Percentiles rank a stretch among this genome's conserved stretches.
phyloP scores from a whole-genome alignment of 1,140 invertebrate species.

The Dendroctonus valens region DNA sequence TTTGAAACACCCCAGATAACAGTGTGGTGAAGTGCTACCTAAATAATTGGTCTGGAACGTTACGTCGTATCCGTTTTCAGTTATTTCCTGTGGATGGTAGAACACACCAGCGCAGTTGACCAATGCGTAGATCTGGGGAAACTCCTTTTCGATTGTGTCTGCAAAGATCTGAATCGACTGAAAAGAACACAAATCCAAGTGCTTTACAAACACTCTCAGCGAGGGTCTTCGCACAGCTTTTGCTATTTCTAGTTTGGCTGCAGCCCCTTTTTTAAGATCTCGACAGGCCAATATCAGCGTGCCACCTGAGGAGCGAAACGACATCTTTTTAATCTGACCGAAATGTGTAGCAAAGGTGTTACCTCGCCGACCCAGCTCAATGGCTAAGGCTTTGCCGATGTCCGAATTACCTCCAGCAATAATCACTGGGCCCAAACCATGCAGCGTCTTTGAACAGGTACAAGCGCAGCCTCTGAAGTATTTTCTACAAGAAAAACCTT shows the following conservation, averaged over 20 bases:
- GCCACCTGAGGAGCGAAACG: conserved; percentile 47
- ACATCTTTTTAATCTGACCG: neutral
- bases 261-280: conserved; percentile 52
- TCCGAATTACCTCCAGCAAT: conserved; percentile 63
- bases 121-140: conserved; percentile 50
- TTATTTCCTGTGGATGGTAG: conserved; percentile 54
- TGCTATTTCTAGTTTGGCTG: conserved; percentile 50
- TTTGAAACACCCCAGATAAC: neutral
- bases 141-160: conserved; percentile 39
- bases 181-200: conserved; percentile 46
- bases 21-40: conserved; percentile 31
- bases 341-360: neutral
- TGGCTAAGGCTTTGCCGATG: conserved; percentile 59
- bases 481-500: conserved; percentile 40
- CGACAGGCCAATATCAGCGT: conserved; percentile 57
- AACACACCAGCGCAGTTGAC: conserved; percentile 66
- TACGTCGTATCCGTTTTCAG: conserved; percentile 59
- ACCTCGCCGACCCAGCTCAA: conserved; percentile 52
- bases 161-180: conserved; percentile 44
- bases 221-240: conserved; percentile 40
- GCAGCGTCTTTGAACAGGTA: conserved; percentile 46
- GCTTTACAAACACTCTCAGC: conserved; percentile 44
- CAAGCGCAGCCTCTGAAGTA: conserved; percentile 49
- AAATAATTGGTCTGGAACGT: conserved; percentile 67
- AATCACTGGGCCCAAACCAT: conserved; percentile 57